phyloP scores from a whole-genome alignment of 2,797 vertebrate genomes.

The Melanogrammus aeglefinus region DNA sequence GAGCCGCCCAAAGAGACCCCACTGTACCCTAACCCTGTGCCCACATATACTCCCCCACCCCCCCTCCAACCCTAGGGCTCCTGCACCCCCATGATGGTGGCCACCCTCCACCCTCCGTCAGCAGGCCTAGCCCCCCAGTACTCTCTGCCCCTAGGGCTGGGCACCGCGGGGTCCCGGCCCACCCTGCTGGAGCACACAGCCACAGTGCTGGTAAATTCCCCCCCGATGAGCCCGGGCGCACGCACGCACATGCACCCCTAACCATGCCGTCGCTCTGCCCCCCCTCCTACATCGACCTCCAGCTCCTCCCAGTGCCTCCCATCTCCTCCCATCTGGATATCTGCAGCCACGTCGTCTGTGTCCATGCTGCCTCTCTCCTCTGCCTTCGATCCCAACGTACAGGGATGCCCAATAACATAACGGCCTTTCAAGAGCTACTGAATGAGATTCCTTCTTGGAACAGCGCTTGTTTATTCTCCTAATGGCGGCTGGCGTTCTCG shows the following conservation, averaged over 20 bases:
- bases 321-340: constrained; percentile 4
- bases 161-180: constrained; percentile 92
- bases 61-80: constrained; percentile 89
- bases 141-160: constrained; percentile 94
- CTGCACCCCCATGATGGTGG: constrained; percentile 99
- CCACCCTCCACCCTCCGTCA: constrained; percentile 97
- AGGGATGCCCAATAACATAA: neutral
- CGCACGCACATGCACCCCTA: constrained; percentile 38
- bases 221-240: constrained; percentile 17
- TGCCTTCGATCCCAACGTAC: constrained; percentile 1
- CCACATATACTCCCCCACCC: constrained; percentile 71
- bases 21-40: constrained; percentile 56
- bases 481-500: too few relatives aligned
- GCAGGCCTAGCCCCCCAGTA: constrained; percentile 96
- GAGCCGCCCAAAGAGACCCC: neutral
- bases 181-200: constrained; percentile 98
- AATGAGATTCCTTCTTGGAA: neutral
- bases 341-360: constrained; percentile 14
- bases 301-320: neutral
- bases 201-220: constrained; percentile 99
- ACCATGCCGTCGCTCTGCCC: constrained; percentile 46
- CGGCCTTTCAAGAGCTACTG: neutral
- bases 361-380: neutral
- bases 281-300: constrained; percentile 19
- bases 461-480: neutral